phyloP scores from a whole-genome alignment of 2,113 vertebrate species.

The Martes martes region DNA sequence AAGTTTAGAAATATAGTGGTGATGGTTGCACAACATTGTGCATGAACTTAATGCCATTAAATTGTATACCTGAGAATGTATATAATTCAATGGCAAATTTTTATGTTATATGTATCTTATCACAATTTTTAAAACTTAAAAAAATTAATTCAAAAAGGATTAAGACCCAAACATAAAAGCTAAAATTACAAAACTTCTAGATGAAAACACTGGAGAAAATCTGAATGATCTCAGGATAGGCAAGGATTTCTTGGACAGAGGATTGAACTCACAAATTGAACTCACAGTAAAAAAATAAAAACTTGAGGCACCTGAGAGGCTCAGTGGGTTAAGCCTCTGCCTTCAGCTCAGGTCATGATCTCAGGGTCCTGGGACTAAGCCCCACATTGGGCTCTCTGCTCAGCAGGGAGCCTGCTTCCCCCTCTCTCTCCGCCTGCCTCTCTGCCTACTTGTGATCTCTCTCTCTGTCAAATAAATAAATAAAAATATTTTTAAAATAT shows the following conservation, averaged over 20 bases:
- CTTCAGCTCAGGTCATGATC: too few species aligned
- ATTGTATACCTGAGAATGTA: neutral
- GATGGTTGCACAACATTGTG: neutral
- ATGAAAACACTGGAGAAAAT: neutral
- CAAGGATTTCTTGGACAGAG: neutral
- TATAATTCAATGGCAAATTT: neutral
- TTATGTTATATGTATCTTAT: neutral
- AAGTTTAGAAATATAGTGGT: neutral
- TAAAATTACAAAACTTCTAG: neutral
- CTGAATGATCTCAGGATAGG: neutral
- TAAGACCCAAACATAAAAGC: neutral
- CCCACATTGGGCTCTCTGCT: too few species aligned
- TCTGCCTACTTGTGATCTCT: too few species aligned
- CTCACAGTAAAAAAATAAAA: neutral
- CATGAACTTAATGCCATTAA: neutral
- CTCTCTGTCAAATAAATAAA: too few species aligned
- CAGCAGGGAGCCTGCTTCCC: too few species aligned
- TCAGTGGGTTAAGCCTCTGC: too few species aligned
- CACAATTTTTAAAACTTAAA: neutral
- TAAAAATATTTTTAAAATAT: too few species aligned
- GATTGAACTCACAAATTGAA: neutral
- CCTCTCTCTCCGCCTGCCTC: too few species aligned
- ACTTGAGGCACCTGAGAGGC: too few species aligned
- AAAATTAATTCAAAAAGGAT: neutral
- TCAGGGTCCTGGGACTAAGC: too few species aligned